A percentile compares a stretch with the other conserved stretches of the same genome.
Evolutionary conservation across 2,113 vertebrate genomes (phyloP).

Genomic region (Athene cunicularia): DNA sequence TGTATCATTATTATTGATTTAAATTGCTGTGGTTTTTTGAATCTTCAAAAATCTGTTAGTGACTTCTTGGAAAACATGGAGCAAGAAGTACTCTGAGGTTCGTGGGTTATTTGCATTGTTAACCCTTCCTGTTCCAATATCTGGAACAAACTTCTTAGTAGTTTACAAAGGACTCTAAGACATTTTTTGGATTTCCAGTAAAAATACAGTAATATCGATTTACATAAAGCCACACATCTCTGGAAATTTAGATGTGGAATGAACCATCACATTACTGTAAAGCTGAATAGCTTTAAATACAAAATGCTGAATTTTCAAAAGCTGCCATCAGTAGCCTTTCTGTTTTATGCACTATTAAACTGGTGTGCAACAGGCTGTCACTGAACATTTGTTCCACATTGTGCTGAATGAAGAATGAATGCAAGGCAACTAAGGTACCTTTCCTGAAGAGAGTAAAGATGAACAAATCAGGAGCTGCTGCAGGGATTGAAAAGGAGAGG

Average conservation of each 20-base stretch:
- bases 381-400: slow-evolving; percentile 30
- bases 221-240: not conserved
- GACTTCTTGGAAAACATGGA: not conserved
- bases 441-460: slow-evolving; percentile 8
- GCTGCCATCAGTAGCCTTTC: not conserved
- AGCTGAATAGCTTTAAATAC: slow-evolving; percentile 47
- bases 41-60: not conserved
- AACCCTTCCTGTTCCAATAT: not conserved
- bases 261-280: slow-evolving; percentile 11
- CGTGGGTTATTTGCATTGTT: not conserved
- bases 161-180: not conserved
- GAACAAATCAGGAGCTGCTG: not conserved
- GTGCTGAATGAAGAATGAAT: slow-evolving; percentile 39
- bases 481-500: not conserved
- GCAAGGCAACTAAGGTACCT: not conserved
- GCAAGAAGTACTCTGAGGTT: not conserved
- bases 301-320: slow-evolving; percentile 55
- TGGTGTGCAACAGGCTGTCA: slow-evolving; percentile 27
- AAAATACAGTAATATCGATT: not conserved
- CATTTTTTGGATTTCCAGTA: not conserved
- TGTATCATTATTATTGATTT: not conserved
- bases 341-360: slow-evolving; percentile 38
- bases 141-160: not conserved
- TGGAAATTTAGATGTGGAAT: not conserved
- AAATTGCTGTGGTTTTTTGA: not conserved